Base-by-base conservation (phyloP, 2,888 invertebrate species). In the Hypomecis punctinalis region DNA sequence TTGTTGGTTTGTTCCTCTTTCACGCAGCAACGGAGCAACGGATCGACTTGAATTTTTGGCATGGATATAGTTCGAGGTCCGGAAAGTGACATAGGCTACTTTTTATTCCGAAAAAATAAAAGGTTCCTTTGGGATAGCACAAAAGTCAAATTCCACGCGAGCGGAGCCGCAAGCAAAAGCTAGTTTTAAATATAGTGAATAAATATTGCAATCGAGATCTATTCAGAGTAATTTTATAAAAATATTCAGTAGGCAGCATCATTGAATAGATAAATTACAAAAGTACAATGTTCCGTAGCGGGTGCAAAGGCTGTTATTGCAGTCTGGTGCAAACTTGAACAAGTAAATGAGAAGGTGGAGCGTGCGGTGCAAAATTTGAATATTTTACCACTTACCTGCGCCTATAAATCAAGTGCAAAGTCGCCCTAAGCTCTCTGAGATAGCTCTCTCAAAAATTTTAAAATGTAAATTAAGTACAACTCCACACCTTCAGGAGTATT, bases 361-460 rank as follows among this genome's bases (percentile, higher is more conserved):
- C 64, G 61, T 64, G 76, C 75, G 78, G 80, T 68, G 78, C 68
- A 69, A 84, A 91, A 91, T 91, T 91, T 91, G 83, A 92, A 91
- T 91, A 89, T 92, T 91, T 90, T 89, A 80, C 86, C 90, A 86
- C 87, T 91, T 91, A 90, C 90, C 90, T 91, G 86, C 73, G 88
- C 84, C 87, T 90, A 90, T 92, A 92, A 92, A 92, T 92, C 91
- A 91, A 84, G 77, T 78, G 86, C 74, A 87, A 88, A 89, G 89
- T 88, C 90, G 81, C 85, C 82, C 77, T 90, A 90, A 91, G 91
- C 90, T 88, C 89, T 84, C 71, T 74, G 78, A 81, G 87, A 88
- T 86, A 85, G 86, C 83, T 84, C 83, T 80, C 81, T 78, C 80
- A 80, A 86, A 85, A 86, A 88, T 85, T 90, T 90, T 91, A 91